Percentiles rank a stretch among this genome's conserved stretches.
Conservation (phyloP, 2,888 invertebrate species). For the Carterocephalus palaemon region DNA sequence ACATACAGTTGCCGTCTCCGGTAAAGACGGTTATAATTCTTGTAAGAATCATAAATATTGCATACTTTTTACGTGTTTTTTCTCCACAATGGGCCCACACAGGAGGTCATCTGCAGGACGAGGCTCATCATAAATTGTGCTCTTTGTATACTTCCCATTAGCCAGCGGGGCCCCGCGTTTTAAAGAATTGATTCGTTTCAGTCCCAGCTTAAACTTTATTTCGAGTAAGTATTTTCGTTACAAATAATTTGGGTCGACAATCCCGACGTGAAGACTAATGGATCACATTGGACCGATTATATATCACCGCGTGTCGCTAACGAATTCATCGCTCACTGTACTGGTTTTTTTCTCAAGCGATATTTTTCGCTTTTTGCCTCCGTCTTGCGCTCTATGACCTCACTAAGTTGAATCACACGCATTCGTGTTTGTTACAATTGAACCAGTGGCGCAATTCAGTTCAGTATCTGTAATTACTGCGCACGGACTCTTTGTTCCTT, state of each 20-base stretch:
- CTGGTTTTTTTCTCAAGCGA: constrained; percentile 38
- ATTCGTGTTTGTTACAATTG: constrained; percentile 9
- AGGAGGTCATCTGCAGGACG: neutral
- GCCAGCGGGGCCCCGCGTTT: neutral
- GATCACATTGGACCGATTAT: constrained; percentile 45
- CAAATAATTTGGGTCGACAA: constrained; percentile 48
- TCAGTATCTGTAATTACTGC: too few species aligned
- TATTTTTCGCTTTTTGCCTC: constrained; percentile 38
- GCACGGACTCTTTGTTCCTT: too few species aligned
- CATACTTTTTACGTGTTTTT: too few species aligned
- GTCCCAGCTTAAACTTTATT: constrained; percentile 26
- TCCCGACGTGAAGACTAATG: constrained; percentile 53
- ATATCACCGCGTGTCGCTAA: constrained; percentile 45
- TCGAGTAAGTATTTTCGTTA: constrained; percentile 43
- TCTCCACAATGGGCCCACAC: too few species aligned
- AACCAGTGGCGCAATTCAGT: neutral
- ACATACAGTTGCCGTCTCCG: too few species aligned
- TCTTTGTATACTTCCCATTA: neutral
- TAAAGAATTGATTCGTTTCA: constrained; percentile 28
- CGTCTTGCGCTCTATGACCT: constrained; percentile 3
- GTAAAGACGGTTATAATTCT: too few species aligned
- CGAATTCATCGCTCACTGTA: constrained; percentile 48
- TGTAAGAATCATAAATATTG: too few species aligned
- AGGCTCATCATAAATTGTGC: neutral
- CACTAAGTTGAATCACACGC: constrained; percentile 18